Conservation (phyloP, 2,888 invertebrate species). For the Diachrysia chrysitis region DNA sequence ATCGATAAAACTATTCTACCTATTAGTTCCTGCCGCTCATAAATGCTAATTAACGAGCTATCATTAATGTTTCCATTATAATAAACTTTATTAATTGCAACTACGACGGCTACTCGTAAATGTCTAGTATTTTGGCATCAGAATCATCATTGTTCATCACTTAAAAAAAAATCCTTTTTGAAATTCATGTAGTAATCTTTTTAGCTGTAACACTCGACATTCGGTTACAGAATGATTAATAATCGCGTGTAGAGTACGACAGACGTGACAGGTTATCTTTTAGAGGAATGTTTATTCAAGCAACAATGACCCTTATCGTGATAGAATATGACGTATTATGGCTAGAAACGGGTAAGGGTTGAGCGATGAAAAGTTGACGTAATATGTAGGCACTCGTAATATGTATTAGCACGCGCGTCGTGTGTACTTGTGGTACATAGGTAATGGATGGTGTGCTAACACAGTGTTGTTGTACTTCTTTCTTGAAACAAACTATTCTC, state of each 20-base stretch:
- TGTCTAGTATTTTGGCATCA: slow-evolving; percentile 58
- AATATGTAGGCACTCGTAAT: slow-evolving; percentile 39
- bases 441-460: slow-evolving; percentile 47
- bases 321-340: slow-evolving; percentile 11
- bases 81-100: slow-evolving; percentile 51
- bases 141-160: slow-evolving; percentile 52
- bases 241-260: slow-evolving; percentile 44
- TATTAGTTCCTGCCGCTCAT: slow-evolving; percentile 8
- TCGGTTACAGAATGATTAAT: slow-evolving; percentile 63
- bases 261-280: slow-evolving; percentile 39
- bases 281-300: slow-evolving; percentile 11
- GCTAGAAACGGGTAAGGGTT: slow-evolving; percentile 8
- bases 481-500: slow-evolving; percentile 44
- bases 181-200: slow-evolving; percentile 66
- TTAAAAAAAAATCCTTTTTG: slow-evolving; percentile 59
- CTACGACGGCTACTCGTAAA: slow-evolving; percentile 51
- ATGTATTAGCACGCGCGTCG: slow-evolving; percentile 42
- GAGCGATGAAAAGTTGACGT: slow-evolving; percentile 38
- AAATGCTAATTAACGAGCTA: slow-evolving; percentile 28
- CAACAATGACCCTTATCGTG: slow-evolving; percentile 18
- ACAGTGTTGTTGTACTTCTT: slow-evolving; percentile 29
- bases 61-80: slow-evolving; percentile 38
- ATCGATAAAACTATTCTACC: not conserved
- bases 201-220: slow-evolving; percentile 59
- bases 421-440: slow-evolving; percentile 33